Base-by-base conservation (phyloP, 2,888 invertebrate genomes). In the Harmothoe impar region DNA sequence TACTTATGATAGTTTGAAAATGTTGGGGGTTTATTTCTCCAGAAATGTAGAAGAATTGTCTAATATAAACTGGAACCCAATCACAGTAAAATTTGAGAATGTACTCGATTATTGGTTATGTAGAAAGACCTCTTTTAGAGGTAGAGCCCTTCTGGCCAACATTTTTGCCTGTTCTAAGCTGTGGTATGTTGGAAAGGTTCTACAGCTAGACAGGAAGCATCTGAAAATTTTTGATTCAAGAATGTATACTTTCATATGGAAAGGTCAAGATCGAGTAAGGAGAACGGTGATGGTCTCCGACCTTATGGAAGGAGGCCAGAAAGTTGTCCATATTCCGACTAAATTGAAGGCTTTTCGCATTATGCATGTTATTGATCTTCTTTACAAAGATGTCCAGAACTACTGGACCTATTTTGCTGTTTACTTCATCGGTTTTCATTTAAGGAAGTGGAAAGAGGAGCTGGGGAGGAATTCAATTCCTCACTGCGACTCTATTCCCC, bases 151-250 rank as follows among this genome's bases (percentile, higher is more conserved):
- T 1, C 20, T 77, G 5, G 20, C 77, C 25, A 31, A 5, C 17
- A 29, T 77, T 77, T 29, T 77, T 3, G 77, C 29, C 5, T 77
- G 77, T 77, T 77, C 77, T 7, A 77, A 77, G 25, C 5, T 77
- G 25, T 77, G 77, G 77, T 77, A 77, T 77, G 77, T 77, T 25
- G 77, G 77, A 3, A n/a, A 77, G 31, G 31, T 77, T 17, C 77
- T 77, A 25, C 17, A 3, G 3, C 17, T 77, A 0, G 31, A 77
- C 31, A 29, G 25, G 17, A 77, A n/a, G 25, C 31, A 29, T 17
- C 31, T 77, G 1, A n/a, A 77, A 29, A 77, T 25, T 3, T 77
- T 77, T 29, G 31, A 29, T 77, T 7, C 5, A 3, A 25, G 3
- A 1, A 29, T 77, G 77, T 77, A 25, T 29, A 25, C 20, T 29